Base-by-base conservation (phyloP, 2,797 vertebrate species). In the Catamblyrhynchus diadema region DNA sequence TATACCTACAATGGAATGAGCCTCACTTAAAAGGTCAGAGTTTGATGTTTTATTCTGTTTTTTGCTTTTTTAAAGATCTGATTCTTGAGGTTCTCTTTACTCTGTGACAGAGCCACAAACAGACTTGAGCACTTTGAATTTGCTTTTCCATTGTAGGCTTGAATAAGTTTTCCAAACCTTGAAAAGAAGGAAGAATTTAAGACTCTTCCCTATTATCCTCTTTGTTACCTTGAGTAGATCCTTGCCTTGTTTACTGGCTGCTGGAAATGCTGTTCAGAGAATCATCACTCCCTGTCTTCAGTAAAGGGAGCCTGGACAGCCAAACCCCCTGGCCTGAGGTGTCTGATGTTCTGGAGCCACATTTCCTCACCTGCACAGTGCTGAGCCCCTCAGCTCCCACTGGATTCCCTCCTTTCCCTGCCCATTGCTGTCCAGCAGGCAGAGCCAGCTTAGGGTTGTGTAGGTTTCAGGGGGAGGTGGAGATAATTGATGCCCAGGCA, bases 11-110 rank as follows among this genome's bases (percentile, higher is more conserved):
- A 30, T 44, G 56, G 66, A 86, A 56, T 75, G 54, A 90, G 57
- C 25, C n/a, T 84, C 15, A 1, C 62, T 70, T 75, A 66, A 93
- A 95, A 94, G 95, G 77, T 91, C 66, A 37, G 42, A 12, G 41
- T 81, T 82, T 12, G 3, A 70, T 91, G 66, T 41, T 94, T 93
- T 93, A 88, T 88, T 96, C 59, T 20, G 44, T 96, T 90, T 96
- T 88, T 83, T 59, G 25, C 12, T 15, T 65, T 66, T 47, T 67
- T 61, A 39, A 57, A 60, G 23, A 56, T 47, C 59, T 73, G 27
- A 51, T 94, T 86, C 51, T 89, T 56, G 33, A 70, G 59, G 62
- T 84, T 81, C 47, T 69, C 27, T 35, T 86, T 65, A n/a, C 54
- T 81, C 18, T 79, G 41, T 72, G 19, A 53, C 65, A 50, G 47